Percentiles rank a stretch among this genome's conserved stretches.
Evolutionary conservation across 2,113 vertebrate genomes (phyloP).

Genomic region (Pangasianodon hypophthalmus): DNA sequence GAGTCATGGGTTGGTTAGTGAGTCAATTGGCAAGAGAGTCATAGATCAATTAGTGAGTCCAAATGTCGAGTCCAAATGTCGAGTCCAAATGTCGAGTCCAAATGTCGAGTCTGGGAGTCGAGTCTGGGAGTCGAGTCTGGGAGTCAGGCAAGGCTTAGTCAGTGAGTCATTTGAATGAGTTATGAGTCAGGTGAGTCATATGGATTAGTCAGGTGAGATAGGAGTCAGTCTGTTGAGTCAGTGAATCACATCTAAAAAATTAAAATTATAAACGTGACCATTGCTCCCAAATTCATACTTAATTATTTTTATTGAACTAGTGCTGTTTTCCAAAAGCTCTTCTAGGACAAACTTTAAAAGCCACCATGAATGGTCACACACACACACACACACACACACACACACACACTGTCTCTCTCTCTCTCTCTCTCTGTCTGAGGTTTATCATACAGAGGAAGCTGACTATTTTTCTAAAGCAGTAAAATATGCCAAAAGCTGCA

Average conservation of each 20-base stretch:
- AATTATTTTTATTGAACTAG: background rate
- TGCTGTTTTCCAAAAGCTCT: background rate
- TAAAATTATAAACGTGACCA: background rate
- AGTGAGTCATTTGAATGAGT: background rate
- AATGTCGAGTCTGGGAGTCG: too few species aligned
- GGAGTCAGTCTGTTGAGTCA: background rate
- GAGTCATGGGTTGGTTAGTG: background rate
- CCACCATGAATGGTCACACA: background rate
- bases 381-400: background rate
- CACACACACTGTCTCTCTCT: background rate
- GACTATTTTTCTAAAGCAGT: slow-evolving; percentile 72
- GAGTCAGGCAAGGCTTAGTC: background rate
- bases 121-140: too few species aligned
- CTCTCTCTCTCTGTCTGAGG: background rate
- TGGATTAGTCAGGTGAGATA: background rate
- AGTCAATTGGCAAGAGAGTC: background rate
- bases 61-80: too few species aligned
- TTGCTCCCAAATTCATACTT: background rate
- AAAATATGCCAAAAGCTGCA: slow-evolving; percentile 77
- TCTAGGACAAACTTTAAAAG: background rate
- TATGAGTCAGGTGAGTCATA: background rate
- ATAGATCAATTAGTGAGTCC: too few species aligned
- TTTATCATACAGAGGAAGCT: slow-evolving; percentile 52
- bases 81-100: too few species aligned
- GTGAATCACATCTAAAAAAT: background rate